Conservation (phyloP, 2,113 vertebrate species). For the Canis aureus region DNA sequence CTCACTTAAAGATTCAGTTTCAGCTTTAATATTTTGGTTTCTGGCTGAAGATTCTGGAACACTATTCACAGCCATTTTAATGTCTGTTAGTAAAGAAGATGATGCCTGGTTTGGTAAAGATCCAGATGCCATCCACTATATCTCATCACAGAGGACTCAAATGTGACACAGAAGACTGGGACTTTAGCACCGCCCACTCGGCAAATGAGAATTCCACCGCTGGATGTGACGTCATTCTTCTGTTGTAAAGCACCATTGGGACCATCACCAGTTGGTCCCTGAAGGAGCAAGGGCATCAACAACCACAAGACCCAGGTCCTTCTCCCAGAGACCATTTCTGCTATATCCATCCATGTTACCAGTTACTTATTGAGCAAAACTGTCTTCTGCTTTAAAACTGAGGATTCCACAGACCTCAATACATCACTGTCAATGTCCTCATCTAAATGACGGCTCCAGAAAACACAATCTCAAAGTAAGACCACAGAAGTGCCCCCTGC, state of each 20-base stretch:
- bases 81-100: background rate
- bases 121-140: background rate
- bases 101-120: constrained; percentile 63
- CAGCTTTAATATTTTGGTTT: background rate
- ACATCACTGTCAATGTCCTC: background rate
- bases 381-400: background rate
- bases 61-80: background rate
- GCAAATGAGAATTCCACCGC: accelerated
- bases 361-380: background rate
- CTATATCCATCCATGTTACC: background rate
- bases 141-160: background rate
- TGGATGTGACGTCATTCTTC: background rate
- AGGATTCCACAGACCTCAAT: background rate
- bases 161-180: background rate
- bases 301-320: background rate
- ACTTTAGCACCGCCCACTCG: accelerated
- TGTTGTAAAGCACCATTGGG: background rate
- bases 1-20: constrained; percentile 58
- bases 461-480: background rate
- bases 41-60: constrained; percentile 26
- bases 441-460: background rate
- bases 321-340: background rate
- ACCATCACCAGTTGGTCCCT: background rate
- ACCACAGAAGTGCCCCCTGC: background rate
- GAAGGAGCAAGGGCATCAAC: background rate